phyloP scores from a whole-genome alignment of 2,113 vertebrate genomes.

The Plectropomus leopardus region DNA sequence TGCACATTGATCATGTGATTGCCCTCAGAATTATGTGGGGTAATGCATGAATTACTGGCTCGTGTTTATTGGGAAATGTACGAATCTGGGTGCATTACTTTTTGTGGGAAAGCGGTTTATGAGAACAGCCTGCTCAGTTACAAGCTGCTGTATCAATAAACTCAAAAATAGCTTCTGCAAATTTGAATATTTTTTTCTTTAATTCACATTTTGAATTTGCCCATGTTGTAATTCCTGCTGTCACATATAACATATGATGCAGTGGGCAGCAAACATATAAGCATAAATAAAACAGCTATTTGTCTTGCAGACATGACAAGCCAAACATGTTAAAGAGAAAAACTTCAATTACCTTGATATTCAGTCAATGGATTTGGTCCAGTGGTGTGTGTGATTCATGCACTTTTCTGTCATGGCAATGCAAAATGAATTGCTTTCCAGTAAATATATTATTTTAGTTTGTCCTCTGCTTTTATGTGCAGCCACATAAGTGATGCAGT shows the following conservation, averaged over 20 bases:
- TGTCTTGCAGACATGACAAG: constrained; percentile 6
- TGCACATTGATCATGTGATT: too few relatives aligned
- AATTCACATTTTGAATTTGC: too few relatives aligned
- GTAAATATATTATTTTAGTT: not conserved
- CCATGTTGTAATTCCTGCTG: too few relatives aligned
- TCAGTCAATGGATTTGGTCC: not conserved
- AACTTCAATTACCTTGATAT: constrained; percentile 4
- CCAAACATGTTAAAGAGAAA: constrained; percentile 6
- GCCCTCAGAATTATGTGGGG: too few relatives aligned
- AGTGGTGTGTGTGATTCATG: not conserved
- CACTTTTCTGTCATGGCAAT: not conserved
- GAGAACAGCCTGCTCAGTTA: too few relatives aligned
- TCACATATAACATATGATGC: not conserved
- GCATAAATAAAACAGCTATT: not conserved
- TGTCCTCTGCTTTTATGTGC: not conserved
- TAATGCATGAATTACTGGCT: too few relatives aligned
- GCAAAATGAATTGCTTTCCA: not conserved
- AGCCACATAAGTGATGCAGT: not conserved
- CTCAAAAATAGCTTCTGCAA: too few relatives aligned
- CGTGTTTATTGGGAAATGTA: too few relatives aligned
- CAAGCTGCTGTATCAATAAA: not conserved
- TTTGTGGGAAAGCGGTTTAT: too few relatives aligned
- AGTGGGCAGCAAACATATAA: not conserved
- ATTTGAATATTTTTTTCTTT: too few relatives aligned
- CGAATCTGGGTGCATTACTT: too few relatives aligned